Percentiles rank a stretch among this genome's conserved stretches.
Conservation (phyloP, 2,888 invertebrate species). For the Phrixothrix hirtus region DNA sequence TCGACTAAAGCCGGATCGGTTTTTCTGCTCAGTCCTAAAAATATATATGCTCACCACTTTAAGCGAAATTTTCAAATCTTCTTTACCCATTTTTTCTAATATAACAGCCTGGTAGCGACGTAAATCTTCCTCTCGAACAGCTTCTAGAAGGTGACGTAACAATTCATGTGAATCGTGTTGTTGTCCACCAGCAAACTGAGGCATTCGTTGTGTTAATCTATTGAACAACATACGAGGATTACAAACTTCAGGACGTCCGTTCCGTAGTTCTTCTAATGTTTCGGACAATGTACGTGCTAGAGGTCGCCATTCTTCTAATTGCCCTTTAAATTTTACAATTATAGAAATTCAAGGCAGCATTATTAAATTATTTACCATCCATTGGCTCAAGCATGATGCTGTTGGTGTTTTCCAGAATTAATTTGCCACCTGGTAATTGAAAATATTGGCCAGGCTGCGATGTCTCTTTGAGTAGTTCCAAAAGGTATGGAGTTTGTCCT, state of each 20-base stretch:
- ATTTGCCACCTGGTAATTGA: slow-evolving; percentile 71
- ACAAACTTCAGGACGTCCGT: slow-evolving; percentile 66
- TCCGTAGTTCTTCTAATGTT: slow-evolving; percentile 70
- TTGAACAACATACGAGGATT: slow-evolving; percentile 68
- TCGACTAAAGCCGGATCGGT: slow-evolving; percentile 77
- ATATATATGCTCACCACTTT: too few species aligned
- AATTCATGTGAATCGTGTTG: slow-evolving; percentile 98
- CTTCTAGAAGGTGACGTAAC: slow-evolving; percentile 86
- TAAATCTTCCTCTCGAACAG: slow-evolving; percentile 75
- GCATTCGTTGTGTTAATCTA: slow-evolving; percentile 68
- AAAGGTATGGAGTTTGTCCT: slow-evolving; percentile 80
- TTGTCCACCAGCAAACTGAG: slow-evolving; percentile 89
- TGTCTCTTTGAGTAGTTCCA: slow-evolving; percentile 70
- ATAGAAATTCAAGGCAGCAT: not conserved
- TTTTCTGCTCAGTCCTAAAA: slow-evolving; percentile 63
- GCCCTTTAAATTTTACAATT: slow-evolving; percentile 47
- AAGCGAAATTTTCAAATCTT: too few species aligned
- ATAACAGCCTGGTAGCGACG: slow-evolving; percentile 84
- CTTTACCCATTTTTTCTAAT: slow-evolving; percentile 69
- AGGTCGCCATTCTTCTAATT: slow-evolving; percentile 69
- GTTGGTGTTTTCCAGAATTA: slow-evolving; percentile 56
- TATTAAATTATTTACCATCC: slow-evolving; percentile 36
- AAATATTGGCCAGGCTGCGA: slow-evolving; percentile 70
- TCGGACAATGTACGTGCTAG: slow-evolving; percentile 70
- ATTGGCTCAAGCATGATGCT: slow-evolving; percentile 31